Evolutionary conservation across 2,797 vertebrate genomes (phyloP), one percentile per base, ranked within the genome.

Genomic region (Sebastes miniatus): DNA sequence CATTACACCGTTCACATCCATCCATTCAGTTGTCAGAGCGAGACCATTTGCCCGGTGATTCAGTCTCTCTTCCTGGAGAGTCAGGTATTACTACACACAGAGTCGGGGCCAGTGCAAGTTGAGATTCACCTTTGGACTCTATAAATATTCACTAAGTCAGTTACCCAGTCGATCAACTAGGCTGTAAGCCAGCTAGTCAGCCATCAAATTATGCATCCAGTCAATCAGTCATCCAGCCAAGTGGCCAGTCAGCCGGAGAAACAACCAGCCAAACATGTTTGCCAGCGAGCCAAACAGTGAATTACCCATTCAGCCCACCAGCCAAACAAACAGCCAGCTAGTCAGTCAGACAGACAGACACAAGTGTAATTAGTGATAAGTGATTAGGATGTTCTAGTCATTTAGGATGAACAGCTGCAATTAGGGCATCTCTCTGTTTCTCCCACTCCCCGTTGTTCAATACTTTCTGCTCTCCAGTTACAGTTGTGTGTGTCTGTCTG

Each of bases 281-380:
- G 76, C 82, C 69, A 80, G 67, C 63, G 73, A 78, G 67, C 80
- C 83, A 79, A 78, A 86, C 32, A 81, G 43, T 85, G 86, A 92
- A 92, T 89, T 77, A 83, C 36, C 79, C 69, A 71, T 87, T 76
- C 63, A 74, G 56, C 56, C 76, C 50, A 74, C 8, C 69, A 76
- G 76, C 82, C 79, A 88, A 62, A 77, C 69, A 71, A 79, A 78
- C 64, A 66, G 76, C 25, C 70, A 86, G 65, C 59, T 24, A 78
- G 87, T 75, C 68, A 57, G 65, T 12, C 25, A 67, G 66, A 69
- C 70, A 76, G 75, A 85, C 74, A 79, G 77, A 76, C 83, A 86
- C 68, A 80, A 84, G 78, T 87, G 86, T 91, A 91, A 93, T 92
- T 92, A 89, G 77, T 87, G 81, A 90, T 90, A 90, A 90, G 84